phyloP scores from a whole-genome alignment of 2,797 vertebrate species.

The Potorous gilbertii region DNA sequence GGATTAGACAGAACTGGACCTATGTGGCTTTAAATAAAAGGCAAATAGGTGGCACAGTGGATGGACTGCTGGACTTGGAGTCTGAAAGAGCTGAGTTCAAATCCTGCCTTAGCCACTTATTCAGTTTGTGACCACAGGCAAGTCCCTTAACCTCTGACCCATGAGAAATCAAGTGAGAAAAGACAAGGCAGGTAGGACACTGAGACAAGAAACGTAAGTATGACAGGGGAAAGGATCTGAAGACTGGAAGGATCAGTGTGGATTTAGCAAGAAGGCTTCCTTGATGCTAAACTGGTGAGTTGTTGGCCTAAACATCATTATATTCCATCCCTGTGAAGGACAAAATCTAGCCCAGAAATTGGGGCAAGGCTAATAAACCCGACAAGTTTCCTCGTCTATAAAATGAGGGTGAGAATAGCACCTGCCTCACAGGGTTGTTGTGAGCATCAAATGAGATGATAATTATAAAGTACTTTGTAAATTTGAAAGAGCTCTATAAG shows the following conservation, averaged over 20 bases:
- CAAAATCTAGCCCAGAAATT: neutral
- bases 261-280: neutral
- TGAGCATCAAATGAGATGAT: neutral
- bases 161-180: neutral
- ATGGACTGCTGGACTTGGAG: neutral
- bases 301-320: neutral
- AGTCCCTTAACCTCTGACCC: no score
- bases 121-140: no score
- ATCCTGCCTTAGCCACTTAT: no score
- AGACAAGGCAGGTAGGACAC: no score
- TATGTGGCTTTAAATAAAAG: neutral
- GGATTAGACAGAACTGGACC: neutral
- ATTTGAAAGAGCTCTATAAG: neutral
- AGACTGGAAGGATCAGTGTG: neutral
- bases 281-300: neutral
- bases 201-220: no score
- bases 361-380: neutral
- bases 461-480: neutral
- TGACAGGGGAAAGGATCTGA: no score
- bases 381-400: neutral
- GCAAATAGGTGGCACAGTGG: neutral
- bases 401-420: neutral
- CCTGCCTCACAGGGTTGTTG: neutral
- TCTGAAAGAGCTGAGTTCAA: no score
- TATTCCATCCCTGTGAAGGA: neutral